Percentiles rank a stretch among this genome's conserved stretches.
These are phyloP conservation scores for Drosophila buzzatii DNA, from an alignment of 2,888 invertebrate species.

Conservation along the genomic window DNA sequence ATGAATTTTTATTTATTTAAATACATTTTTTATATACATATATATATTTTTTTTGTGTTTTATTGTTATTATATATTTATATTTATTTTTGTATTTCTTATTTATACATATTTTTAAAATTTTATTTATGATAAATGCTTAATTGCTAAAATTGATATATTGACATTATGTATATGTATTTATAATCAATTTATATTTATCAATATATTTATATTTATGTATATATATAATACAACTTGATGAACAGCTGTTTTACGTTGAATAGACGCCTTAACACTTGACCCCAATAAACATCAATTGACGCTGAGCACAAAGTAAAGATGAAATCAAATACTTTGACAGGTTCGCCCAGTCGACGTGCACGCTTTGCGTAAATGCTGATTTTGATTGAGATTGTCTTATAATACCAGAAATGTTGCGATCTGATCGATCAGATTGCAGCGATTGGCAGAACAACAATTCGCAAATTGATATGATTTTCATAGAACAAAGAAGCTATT, in stretches of 20 bases:
- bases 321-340: conserved; percentile 5
- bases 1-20: too few relatives aligned
- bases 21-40: too few relatives aligned
- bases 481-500: conserved; percentile 41
- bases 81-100: too few relatives aligned
- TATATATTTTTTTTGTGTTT: too few relatives aligned
- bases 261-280: conserved; percentile 23
- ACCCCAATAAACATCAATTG: conserved; percentile 34
- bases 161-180: background rate
- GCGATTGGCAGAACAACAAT: conserved; percentile 15
- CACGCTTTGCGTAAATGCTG: conserved; percentile 8
- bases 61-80: too few relatives aligned
- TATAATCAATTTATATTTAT: background rate
- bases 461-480: conserved; percentile 30
- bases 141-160: too few relatives aligned
- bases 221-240: background rate
- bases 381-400: conserved; percentile 18
- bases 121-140: too few relatives aligned
- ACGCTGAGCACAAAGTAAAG: conserved; percentile 28
- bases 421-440: conserved; percentile 9
- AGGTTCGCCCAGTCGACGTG: conserved; percentile 2
- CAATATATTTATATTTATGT: background rate
- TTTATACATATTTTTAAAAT: too few relatives aligned
- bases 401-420: background rate
- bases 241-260: conserved; percentile 28